Conservation (phyloP, 2,797 vertebrate genomes). For the Phaenicophaeus curvirostris region DNA sequence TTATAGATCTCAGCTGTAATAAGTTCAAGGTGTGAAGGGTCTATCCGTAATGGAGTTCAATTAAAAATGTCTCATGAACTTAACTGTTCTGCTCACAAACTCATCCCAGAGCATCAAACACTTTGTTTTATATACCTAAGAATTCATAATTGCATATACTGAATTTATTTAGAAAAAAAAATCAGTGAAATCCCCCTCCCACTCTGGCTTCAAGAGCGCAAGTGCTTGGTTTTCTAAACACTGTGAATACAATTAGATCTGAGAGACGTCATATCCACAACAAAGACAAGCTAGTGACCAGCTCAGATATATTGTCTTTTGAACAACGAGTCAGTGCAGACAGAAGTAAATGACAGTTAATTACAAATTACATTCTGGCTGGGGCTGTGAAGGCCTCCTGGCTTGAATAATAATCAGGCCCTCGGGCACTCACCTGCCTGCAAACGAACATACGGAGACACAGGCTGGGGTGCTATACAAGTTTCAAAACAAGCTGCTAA, state of each 20-base stretch:
- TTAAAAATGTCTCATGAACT: neutral
- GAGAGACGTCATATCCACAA: conserved; percentile 77
- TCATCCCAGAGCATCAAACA: conserved; percentile 21
- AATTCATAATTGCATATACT: conserved; percentile 47
- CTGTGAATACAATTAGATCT: conserved; percentile 67
- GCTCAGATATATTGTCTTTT: conserved; percentile 77
- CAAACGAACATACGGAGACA: conserved; percentile 74
- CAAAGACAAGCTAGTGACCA: conserved; percentile 79
- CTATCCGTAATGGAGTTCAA: neutral
- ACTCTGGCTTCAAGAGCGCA: conserved; percentile 51
- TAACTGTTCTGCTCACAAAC: neutral
- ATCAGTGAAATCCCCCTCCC: conserved; percentile 36
- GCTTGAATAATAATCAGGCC: conserved; percentile 82
- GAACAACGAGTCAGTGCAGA: conserved; percentile 82
- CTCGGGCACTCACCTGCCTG: conserved; percentile 85
- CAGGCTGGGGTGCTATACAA: conserved; percentile 78
- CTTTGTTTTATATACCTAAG: conserved; percentile 22
- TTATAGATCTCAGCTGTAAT: neutral
- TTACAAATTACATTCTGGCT: conserved; percentile 87
- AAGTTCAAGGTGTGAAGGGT: conserved; percentile 12
- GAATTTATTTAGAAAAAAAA: conserved; percentile 59
- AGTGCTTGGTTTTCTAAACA: conserved; percentile 54
- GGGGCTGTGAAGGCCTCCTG: conserved; percentile 78
- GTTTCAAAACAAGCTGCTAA: conserved; percentile 86
- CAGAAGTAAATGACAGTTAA: conserved; percentile 87